Conservation (phyloP, 1,140 invertebrate species). For the Melanaphis sacchari region DNA sequence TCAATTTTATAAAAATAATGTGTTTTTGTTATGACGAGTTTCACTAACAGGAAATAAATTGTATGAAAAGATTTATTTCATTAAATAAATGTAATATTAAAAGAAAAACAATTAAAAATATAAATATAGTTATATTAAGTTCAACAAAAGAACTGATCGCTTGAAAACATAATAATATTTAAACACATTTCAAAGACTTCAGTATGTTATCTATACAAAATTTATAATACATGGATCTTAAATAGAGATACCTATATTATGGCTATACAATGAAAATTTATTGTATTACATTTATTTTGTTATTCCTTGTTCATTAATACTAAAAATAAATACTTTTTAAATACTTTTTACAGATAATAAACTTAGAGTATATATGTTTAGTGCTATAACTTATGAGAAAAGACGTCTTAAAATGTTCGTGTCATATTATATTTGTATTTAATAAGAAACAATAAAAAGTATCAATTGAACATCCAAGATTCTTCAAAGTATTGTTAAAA, state of each 20-base stretch:
- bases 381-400: neutral
- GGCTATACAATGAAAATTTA: neutral
- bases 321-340: neutral
- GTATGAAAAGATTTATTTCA: neutral
- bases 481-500: neutral
- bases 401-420: neutral
- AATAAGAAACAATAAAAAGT: too few species aligned
- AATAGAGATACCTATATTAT: neutral
- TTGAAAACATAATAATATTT: neutral
- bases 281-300: neutral
- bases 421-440: neutral
- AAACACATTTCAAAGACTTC: neutral
- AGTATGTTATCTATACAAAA: neutral
- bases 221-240: neutral
- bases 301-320: neutral
- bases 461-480: too few species aligned
- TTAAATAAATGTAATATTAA: neutral
- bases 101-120: neutral
- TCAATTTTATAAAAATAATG: too few species aligned
- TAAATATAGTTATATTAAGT: neutral
- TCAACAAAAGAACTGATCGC: neutral
- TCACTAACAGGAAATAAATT: neutral
- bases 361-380: neutral
- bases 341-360: neutral
- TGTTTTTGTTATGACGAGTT: too few species aligned